Percentiles rank a stretch among this genome's conserved stretches.
Evolutionary conservation across 2,888 invertebrate genomes (phyloP).

Genomic region (Metellina segmentata): DNA sequence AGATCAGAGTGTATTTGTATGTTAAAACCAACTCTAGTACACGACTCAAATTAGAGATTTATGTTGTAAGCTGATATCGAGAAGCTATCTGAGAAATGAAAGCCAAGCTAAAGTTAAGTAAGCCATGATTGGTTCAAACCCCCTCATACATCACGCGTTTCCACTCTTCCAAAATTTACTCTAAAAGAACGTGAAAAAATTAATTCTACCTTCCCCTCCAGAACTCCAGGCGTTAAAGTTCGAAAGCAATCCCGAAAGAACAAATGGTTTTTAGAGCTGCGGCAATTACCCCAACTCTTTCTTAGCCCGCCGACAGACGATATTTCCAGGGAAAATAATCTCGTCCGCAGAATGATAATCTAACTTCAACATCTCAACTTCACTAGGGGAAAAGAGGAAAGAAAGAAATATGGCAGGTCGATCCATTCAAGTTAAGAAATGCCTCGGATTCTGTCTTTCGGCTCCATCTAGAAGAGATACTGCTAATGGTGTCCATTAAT

Average conservation of each 20-base stretch:
- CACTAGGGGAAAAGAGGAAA: not conserved
- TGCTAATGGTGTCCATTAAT: constrained; percentile 73
- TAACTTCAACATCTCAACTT: constrained; percentile 45
- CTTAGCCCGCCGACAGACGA: not conserved
- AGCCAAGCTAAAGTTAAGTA: no score
- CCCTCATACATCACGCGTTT: not conserved
- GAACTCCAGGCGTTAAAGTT: not conserved
- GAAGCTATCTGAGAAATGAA: no score
- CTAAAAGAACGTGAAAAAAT: not conserved
- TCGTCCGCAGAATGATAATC: constrained; percentile 46
- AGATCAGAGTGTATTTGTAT: no score
- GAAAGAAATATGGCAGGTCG: constrained; percentile 54
- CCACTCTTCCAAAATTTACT: not conserved
- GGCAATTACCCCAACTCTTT: constrained; percentile 8
- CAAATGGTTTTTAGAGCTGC: constrained; percentile 24
- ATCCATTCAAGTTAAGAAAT: constrained; percentile 73
- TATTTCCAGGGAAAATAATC: constrained; percentile 42
- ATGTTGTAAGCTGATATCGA: no score
- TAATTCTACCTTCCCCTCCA: not conserved
- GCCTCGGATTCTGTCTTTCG: constrained; percentile 64
- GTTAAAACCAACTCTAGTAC: no score
- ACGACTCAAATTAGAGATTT: no score
- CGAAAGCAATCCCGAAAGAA: constrained; percentile 7
- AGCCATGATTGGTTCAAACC: no score
- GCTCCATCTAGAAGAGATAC: constrained; percentile 57